Conservation (phyloP, 2,888 invertebrate genomes). For the Drosophila cognata region DNA sequence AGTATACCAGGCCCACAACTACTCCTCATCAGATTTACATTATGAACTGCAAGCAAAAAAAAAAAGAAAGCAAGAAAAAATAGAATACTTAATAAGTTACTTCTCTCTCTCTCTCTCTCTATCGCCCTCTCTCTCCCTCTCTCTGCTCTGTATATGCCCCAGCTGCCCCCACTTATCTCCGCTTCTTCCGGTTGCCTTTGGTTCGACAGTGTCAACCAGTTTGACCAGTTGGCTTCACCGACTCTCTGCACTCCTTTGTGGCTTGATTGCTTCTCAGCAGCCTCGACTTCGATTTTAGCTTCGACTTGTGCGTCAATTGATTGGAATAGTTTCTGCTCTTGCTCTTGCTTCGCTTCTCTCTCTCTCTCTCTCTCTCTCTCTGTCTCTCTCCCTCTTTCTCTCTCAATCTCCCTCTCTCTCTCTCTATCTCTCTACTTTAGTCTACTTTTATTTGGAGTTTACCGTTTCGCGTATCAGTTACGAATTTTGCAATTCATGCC, state of each 20-base stretch:
- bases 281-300: slow-evolving; percentile 33
- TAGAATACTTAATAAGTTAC: slow-evolving; percentile 55
- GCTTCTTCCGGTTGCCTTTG: slow-evolving; percentile 31
- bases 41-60: slow-evolving; percentile 25
- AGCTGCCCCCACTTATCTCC: neutral
- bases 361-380: neutral
- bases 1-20: neutral
- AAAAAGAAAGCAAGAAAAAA: slow-evolving; percentile 5
- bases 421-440: neutral
- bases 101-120: neutral
- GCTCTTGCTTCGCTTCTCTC: neutral
- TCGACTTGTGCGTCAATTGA: slow-evolving; percentile 61
- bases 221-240: slow-evolving; percentile 70
- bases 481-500: slow-evolving; percentile 64
- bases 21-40: slow-evolving; percentile 37
- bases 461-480: slow-evolving; percentile 62
- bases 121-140: neutral
- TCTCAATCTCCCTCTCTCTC: neutral
- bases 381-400: neutral
- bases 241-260: slow-evolving; percentile 49
- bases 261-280: slow-evolving; percentile 62
- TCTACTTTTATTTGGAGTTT: slow-evolving; percentile 45
- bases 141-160: neutral
- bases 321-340: slow-evolving; percentile 61
- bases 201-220: slow-evolving; percentile 75